These are phyloP conservation scores for Phenganax stokvisi DNA, from an alignment of 92 coral and sea anemone species.

Conservation along the genomic window DNA sequence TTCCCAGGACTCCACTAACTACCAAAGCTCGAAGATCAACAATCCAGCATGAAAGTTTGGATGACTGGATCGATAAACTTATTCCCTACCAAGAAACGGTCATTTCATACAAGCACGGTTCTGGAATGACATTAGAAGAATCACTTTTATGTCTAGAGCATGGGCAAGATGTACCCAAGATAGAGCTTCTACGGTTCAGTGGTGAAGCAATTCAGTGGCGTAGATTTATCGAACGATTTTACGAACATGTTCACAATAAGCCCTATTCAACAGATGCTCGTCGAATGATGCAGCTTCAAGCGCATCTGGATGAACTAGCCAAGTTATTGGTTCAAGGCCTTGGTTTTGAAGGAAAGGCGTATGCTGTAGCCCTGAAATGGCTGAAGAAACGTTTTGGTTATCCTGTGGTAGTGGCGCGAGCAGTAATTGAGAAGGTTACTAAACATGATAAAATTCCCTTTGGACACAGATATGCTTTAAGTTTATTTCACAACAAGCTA, in stretches of 20 bases:
- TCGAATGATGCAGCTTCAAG: not conserved
- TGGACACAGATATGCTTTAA: not conserved
- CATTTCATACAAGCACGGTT: not conserved
- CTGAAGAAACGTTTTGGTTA: constrained; percentile 12
- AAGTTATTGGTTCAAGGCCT: constrained; percentile 7
- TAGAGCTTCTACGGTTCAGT: constrained; percentile 39
- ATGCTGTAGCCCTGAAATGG: constrained; percentile 9
- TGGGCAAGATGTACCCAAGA: constrained; percentile 46
- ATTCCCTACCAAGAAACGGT: constrained; percentile 7
- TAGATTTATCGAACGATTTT: constrained; percentile 4
- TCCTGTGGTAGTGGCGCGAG: constrained; percentile 11
- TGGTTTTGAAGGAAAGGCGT: constrained; percentile 4
- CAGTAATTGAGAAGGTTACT: constrained; percentile 12
- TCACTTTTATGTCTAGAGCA: constrained; percentile 27
- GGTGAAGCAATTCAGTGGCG: constrained; percentile 9
- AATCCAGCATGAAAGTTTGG: not conserved
- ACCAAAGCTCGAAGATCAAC: not conserved
- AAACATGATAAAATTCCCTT: not conserved
- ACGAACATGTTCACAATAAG: constrained; percentile 9
- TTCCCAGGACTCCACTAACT: not conserved
- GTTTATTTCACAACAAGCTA: not conserved
- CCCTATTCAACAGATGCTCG: constrained; percentile 4
- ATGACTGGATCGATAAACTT: not conserved
- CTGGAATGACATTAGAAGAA: constrained; percentile 11
- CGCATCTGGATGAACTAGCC: not conserved